Conservation (phyloP, 2,113 vertebrate species). For the Pavo muticus region DNA sequence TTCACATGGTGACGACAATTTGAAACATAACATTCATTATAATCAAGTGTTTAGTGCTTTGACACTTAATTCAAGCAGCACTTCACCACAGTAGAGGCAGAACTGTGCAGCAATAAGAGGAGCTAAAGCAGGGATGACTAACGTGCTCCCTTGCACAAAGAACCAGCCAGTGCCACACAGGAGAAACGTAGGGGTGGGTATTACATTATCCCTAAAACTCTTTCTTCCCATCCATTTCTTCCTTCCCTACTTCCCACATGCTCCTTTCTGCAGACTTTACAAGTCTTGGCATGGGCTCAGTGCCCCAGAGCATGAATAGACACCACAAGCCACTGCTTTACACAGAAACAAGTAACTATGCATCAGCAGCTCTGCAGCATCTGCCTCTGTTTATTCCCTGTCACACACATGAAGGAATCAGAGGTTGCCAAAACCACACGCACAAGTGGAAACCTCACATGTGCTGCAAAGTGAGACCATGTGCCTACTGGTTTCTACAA, state of each 20-base stretch:
- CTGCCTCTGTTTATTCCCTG: background rate
- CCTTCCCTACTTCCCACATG: background rate
- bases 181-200: background rate
- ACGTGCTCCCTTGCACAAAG: background rate
- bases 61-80: slow-evolving; percentile 16
- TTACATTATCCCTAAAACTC: background rate
- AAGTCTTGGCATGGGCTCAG: background rate
- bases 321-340: background rate
- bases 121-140: background rate
- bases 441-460: background rate
- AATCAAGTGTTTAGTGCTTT: background rate
- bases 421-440: background rate
- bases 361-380: background rate
- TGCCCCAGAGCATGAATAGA: background rate
- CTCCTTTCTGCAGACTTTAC: background rate
- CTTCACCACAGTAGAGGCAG: background rate
- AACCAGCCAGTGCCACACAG: background rate
- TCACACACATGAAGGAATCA: rapidly evolving
- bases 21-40: background rate
- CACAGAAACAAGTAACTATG: background rate
- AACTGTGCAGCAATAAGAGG: background rate
- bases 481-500: background rate
- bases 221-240: background rate
- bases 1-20: slow-evolving; percentile 19
- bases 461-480: background rate